Evolutionary conservation across 1,140 invertebrate species (phyloP), one percentile per base, ranked within the genome.

Genomic region (Drosophila ogumai): DNA sequence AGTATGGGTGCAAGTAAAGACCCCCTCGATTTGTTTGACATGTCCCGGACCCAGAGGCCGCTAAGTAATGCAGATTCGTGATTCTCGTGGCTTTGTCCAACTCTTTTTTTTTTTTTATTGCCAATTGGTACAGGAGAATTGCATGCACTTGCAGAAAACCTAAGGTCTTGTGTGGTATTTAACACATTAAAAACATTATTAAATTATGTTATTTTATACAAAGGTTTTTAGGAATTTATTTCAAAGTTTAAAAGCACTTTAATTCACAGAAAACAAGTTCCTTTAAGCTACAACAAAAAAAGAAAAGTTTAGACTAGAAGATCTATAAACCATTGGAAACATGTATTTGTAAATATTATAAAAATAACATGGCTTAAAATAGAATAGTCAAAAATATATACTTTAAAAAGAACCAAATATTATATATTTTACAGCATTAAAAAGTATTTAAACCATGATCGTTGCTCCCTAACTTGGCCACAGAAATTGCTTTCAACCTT

Each of bases 61-160:
- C 34, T 74, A 63, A 75, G 43, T 32, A 75, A 75, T 52, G 73
- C 73, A 55, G 49, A 47, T 76, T 68, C 74, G 73, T 76, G 74
- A 76, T 76, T 55, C 74, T 75, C 54, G 69, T 64, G 41, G 55
- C 54, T 55, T 67, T 76, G 61, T 54, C 38, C 28, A 7, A 7
- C 44, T 44, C 9, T 57, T 17, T 52, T 40, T 28, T 3, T 43
- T 55, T 28, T 34, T 31, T 13, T 40, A 12, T 36, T 28, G 13
- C 22, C 38, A 68, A 68, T 44, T 38, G 44, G 46, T 31, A 38
- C 36, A 36, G n/a, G 47, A 52, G 6, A 36, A 31, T 31, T 31
- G 8, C 12, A 32, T 69, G 65, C 66, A 69, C 66, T 46, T 31
- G 59, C 31, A 22, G 13, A 69, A 54, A 69, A 54, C 13, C 2